Base-by-base conservation (phyloP, 37 sponge, comb jelly and placozoan genomes). In the Axinella damicornis region DNA sequence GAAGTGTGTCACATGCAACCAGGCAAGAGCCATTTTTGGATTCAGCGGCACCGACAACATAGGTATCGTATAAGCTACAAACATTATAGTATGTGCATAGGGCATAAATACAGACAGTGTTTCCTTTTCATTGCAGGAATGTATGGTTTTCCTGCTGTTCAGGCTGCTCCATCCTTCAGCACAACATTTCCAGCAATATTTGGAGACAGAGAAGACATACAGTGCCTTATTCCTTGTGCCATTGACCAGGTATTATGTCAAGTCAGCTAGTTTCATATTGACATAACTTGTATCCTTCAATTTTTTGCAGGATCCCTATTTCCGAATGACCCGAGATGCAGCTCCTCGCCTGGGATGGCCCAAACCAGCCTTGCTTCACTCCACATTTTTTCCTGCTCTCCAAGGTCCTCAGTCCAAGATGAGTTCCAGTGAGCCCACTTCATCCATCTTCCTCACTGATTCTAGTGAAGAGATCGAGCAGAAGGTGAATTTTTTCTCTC, bases 291-390 rank as follows among this genome's bases (percentile, higher is more conserved):
- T n/a, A n/a, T n/a, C n/a, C n/a, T n/a, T n/a, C n/a, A n/a, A n/a
- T n/a, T n/a, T n/a, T n/a, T n/a, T n/a, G n/a, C n/a, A 99, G 97
- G 99, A 99, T 64, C 99, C 99, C 6, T 99, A 97, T 69, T 99
- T 99, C 70, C 90, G 99, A 5, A 97, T 99, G 96, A 99, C 99
- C 5, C 83, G 99, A 9, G 99, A 99, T 78, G 97, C 97, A 6
- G 99, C 99, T 24, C 99, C 97, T 34, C 80, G 99, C 12, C 94
- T 99, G 60, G 98, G 96, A 32, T 95, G 83, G 74, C 87, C 28
- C 64, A 99, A 99, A 78, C 99, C 99, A 55, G 96, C 96, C 4
- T 83, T 97, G 2, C 87, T 99, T 39, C 98, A 99, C 70, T 99
- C 99, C 46, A 87, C 87, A 27, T 99, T 99, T 89, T 95, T 99